Base-by-base conservation (phyloP, 2,888 invertebrate species). In the Cosmia trapezina region DNA sequence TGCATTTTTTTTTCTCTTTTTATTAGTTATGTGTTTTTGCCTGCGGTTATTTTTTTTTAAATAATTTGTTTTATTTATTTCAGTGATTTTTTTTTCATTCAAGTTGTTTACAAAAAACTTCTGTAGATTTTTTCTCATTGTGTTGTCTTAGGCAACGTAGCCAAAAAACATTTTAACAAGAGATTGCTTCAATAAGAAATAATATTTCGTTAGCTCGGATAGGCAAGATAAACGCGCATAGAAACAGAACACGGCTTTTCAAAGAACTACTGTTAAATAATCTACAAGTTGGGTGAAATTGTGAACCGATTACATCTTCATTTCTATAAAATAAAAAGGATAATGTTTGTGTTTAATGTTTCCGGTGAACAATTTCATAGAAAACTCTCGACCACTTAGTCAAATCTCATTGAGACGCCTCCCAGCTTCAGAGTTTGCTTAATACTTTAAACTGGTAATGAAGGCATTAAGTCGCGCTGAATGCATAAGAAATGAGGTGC, bases 371-470 rank as follows among this genome's bases (percentile, higher is more conserved):
- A 86, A 85, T 90, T 88, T 83, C 83, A 87, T 85, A 86, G 84
- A 83, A 86, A 90, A 83, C 84, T 87, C 83, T 83, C 83, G 81
- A 88, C 88, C 90, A 91, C 91, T 94, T 94, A 91, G 90, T 93
- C 91, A 93, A 94, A 94, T 94, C 94, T 92, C 89, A 87, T 89
- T 86, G 89, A 92, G 91, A 90, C 90, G 89, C 91, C 90, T 92
- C 89, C 87, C 89, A 90, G 89, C 89, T 91, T 88, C 90, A 83
- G 93, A 95, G 94, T 95, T 95, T 94, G 92, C 93, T 93, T 95
- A 94, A 95, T 95, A 95, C 95, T 95, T 95, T 95, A 95, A 96
- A 95, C 95, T 95, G 93, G 93, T 95, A 95, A 95, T 95, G 94
- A 95, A 95, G 94, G 94, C 92, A 94, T 95, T 95, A 95, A 93